phyloP scores from a whole-genome alignment of 2,113 vertebrate genomes.

The Cyanoderma ruficeps region DNA sequence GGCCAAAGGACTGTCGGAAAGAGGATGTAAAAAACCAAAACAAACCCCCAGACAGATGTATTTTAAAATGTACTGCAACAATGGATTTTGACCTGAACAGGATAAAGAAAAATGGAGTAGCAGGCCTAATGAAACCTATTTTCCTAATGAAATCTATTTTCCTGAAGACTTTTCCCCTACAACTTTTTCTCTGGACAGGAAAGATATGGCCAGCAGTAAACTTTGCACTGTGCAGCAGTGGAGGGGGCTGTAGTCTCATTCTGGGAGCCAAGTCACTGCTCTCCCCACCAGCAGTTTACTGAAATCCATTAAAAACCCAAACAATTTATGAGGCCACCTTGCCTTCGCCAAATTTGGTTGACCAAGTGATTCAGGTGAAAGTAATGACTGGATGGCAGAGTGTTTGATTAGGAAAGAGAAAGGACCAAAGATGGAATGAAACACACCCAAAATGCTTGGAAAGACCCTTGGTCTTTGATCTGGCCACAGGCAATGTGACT shows the following conservation, averaged over 20 bases:
- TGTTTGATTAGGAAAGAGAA: not conserved
- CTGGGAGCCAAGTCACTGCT: not conserved
- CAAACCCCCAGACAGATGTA: not conserved
- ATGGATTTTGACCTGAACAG: not conserved
- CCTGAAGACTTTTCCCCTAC: not conserved
- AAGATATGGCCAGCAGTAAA: accelerated
- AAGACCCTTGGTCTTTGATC: not conserved
- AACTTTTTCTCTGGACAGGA: not conserved
- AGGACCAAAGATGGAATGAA: not conserved
- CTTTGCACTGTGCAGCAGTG: not conserved
- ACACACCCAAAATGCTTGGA: not conserved
- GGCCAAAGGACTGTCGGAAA: not conserved
- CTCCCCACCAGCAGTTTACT: not conserved
- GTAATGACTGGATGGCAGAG: not conserved
- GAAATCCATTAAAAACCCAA: not conserved
- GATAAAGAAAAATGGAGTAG: not conserved
- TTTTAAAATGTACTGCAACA: not conserved
- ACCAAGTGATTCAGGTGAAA: not conserved
- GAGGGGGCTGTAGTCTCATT: not conserved
- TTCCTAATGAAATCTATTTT: not conserved
- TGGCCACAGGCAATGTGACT: not conserved
- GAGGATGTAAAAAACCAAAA: not conserved
- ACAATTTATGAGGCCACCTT: not conserved
- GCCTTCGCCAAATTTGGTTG: not conserved
- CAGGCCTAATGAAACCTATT: not conserved